Conservation (phyloP, 2,797 vertebrate genomes). For the Notamacropus eugenii region DNA sequence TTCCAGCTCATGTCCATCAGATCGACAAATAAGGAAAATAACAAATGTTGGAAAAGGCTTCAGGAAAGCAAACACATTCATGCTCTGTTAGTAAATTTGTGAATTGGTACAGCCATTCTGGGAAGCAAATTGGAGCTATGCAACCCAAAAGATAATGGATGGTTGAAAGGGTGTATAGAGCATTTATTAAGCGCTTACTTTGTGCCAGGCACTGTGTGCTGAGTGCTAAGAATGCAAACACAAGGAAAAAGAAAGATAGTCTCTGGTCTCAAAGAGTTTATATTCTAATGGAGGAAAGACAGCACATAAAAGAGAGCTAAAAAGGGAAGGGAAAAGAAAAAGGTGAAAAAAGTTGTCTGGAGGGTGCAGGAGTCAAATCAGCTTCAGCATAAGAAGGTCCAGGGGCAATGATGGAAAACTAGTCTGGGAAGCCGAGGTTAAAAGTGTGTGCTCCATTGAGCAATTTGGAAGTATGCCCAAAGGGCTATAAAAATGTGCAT, state of each 20-base stretch:
- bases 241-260: background rate
- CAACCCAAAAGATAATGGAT: background rate
- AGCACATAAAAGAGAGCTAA: background rate
- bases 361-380: background rate
- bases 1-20: background rate
- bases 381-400: background rate
- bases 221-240: background rate
- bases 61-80: background rate
- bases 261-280: background rate
- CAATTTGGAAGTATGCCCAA: too few species aligned
- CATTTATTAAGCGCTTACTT: background rate
- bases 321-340: background rate
- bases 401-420: background rate
- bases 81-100: background rate
- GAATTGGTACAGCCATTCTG: background rate
- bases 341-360: background rate
- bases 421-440: background rate
- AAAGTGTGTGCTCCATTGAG: too few species aligned
- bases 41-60: background rate
- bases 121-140: background rate
- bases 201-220: background rate
- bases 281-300: background rate
- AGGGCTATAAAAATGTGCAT: too few species aligned
- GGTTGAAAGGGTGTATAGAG: background rate
- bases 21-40: background rate